Evolutionary conservation across 2,113 vertebrate species (phyloP), one percentile per base, ranked within the genome.

Genomic region (Larimichthys polyactis): DNA sequence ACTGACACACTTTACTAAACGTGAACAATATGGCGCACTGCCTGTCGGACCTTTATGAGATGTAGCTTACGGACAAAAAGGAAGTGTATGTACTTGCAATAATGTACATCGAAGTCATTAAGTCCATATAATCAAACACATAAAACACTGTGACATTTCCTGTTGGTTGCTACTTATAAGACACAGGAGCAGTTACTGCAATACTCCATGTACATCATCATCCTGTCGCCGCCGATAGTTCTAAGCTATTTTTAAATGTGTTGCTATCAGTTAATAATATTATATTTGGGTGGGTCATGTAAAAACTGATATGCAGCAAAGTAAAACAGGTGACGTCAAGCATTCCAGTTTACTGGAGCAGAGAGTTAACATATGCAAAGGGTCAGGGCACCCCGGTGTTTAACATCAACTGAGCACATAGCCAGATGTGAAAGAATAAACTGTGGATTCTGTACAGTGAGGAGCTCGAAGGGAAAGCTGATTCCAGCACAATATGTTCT

Each of bases 391-490:
- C 71, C 89, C 87, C 2, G 55, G 62, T 74, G 92, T 74, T 89
- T 88, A 29, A 85, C 75, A 82, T 86, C 86, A 84, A 78, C 90
- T 59, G 63, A 89, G 74, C 86, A 70, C 69, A 73, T 14, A 51
- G 77, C 84, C 91, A 92, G 89, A 93, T 92, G 91, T 88, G 80
- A 12, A 75, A 63, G 81, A 68, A 87, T 87, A 92, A 90, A 91
- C 86, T 58, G 64, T 73, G 65, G 66, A 77, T 40, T 44, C 15
- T 55, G 52, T 48, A 19, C 46, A 43, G 51, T 32, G 60, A 46
- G 20, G 16, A 64, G 36, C 71, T 64, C 14, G 7, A 27, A 40
- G 71, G 67, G 22, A 60, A 75, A 62, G 40, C 16, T 15, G 20
- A 69, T 19, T 78, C 64, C 22, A 72, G 54, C 65, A 60, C 17